These are phyloP conservation scores for Cantharis rustica DNA, from an alignment of 2,888 invertebrate genomes.

Conservation along the genomic window DNA sequence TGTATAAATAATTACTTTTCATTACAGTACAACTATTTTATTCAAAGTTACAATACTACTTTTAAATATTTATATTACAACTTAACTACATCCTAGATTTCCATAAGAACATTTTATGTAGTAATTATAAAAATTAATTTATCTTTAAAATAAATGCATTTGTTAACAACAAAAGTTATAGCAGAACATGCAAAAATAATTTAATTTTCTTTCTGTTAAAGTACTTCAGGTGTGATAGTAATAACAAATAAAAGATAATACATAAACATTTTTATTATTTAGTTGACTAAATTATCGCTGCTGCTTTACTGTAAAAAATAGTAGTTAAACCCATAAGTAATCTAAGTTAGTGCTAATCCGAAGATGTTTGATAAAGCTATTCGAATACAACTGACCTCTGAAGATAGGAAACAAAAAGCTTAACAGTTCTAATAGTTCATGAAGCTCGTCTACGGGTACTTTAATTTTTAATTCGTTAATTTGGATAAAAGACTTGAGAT, in stretches of 20 bases:
- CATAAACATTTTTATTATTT: background rate
- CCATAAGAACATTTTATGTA: too few species aligned
- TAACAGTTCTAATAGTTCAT: background rate
- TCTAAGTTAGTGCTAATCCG: slow-evolving; percentile 38
- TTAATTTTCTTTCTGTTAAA: too few species aligned
- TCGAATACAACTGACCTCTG: slow-evolving; percentile 36
- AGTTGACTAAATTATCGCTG: background rate
- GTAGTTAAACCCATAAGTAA: slow-evolving; percentile 37
- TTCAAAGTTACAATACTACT: background rate
- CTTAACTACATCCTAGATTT: background rate
- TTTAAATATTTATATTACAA: background rate
- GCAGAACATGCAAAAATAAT: too few species aligned
- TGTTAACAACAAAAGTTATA: background rate
- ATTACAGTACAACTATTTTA: background rate
- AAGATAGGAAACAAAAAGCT: slow-evolving; percentile 25
- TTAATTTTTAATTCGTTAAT: background rate
- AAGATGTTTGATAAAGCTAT: slow-evolving; percentile 35
- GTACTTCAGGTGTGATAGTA: too few species aligned
- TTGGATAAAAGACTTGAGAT: background rate
- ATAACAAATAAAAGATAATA: background rate
- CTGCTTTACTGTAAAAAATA: slow-evolving; percentile 23
- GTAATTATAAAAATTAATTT: too few species aligned
- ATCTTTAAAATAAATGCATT: background rate
- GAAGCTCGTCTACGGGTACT: background rate
- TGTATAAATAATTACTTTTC: background rate